Evolutionary conservation across 2,113 vertebrate species (phyloP).

Genomic region (Pycnonotus jocosus): DNA sequence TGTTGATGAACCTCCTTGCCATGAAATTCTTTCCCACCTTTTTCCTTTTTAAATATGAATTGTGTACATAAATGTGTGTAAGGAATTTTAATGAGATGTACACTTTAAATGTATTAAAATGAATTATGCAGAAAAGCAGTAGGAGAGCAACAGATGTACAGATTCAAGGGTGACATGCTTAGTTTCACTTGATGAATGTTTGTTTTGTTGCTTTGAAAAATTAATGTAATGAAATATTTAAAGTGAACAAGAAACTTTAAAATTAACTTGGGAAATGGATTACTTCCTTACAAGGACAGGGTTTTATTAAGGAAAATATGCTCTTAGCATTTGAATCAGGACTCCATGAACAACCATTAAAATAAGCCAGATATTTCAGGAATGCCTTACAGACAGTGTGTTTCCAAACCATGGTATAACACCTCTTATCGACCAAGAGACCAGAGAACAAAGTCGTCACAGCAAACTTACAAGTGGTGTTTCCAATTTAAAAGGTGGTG

Average conservation of each 20-base stretch:
- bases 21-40: not conserved
- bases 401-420: not conserved
- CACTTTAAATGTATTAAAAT: conserved; percentile 72
- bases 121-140: conserved; percentile 76
- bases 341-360: not conserved
- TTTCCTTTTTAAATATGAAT: conserved; percentile 36
- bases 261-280: conserved; percentile 59
- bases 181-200: conserved; percentile 80
- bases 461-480: not conserved
- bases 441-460: not conserved
- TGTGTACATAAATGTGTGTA: conserved; percentile 32
- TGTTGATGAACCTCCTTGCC: not conserved
- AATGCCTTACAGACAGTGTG: not conserved
- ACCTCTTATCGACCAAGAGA: not conserved
- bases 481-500: not conserved
- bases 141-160: conserved; percentile 72
- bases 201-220: conserved; percentile 79
- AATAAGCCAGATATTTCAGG: not conserved
- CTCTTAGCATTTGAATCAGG: conserved; percentile 21
- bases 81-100: conserved; percentile 65
- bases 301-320: conserved; percentile 26
- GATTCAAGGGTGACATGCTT: conserved; percentile 73
- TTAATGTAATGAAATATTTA: conserved; percentile 80
- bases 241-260: conserved; percentile 69
- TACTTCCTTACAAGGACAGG: conserved; percentile 23